Base-by-base conservation (phyloP, 1,140 invertebrate genomes). In the Limonius californicus region DNA sequence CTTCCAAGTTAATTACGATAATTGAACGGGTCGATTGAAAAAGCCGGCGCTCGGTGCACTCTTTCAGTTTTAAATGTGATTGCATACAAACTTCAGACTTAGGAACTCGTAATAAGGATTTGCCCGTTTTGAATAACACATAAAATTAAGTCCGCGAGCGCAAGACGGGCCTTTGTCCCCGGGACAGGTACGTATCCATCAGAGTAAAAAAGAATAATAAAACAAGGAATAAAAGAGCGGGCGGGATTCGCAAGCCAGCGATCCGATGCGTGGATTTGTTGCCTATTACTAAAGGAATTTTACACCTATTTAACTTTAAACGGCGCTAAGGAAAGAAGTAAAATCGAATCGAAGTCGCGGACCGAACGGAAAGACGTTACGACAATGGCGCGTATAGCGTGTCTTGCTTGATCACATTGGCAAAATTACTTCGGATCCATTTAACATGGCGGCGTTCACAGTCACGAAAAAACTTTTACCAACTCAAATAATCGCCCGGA, bases 251-350 rank as follows among this genome's bases (percentile, higher is more conserved):
- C 54, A 53, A 55, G 56, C 47, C 47, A 50, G 63, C 61, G 45
- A 50, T 50, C 45, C 16, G 20, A 50, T 50, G 45, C 45, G 45
- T 59, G 67, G 70, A 72, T 70, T 72, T 70, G 69, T 71, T 68
- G 67, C 63, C 71, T 67, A 72, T 74, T 73, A 72, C 71, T 63
- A 60, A 69, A 72, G 65, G 72, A 72, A 74, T 74, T 73, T 74
- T 74, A 73, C 73, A 74, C 73, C 73, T 74, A 74, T 74, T 74
- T 72, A 74, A 72, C 71, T 74, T 71, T 70, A 69, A 74, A 72
- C 68, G 65, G 69, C 56, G 57, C 58, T 50, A 35, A 57, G 57
- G 63, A 62, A 64, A 66, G 61, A 63, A 61, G 45, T 54, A 63
- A 64, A 70, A 67, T 64, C 50, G 62, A 70, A 65, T 64, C 64